Evolutionary conservation across 2,113 vertebrate species (phyloP).

Genomic region (Gallinago jamesoni): DNA sequence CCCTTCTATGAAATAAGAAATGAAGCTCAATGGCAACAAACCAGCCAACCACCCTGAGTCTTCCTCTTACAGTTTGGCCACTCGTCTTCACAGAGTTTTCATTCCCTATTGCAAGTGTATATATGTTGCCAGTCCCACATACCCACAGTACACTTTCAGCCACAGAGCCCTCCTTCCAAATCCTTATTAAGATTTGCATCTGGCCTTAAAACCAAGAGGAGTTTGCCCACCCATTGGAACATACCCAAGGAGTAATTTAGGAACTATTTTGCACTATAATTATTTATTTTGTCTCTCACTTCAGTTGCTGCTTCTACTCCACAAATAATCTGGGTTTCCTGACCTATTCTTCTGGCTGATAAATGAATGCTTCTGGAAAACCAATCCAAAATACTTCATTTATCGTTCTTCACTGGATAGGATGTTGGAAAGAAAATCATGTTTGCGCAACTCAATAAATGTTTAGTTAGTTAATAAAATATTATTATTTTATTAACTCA

Average conservation of each 20-base stretch:
- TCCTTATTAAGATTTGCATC: not conserved
- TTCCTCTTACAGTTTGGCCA: not conserved
- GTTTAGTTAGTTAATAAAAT: conserved; percentile 12
- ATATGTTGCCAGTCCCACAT: not conserved
- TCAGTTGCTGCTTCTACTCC: not conserved
- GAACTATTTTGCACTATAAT: not conserved
- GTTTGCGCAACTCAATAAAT: not conserved
- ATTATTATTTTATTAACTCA: not conserved
- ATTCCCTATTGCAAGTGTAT: not conserved
- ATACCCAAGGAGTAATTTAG: not conserved
- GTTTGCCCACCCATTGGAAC: not conserved
- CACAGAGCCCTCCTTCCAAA: not conserved
- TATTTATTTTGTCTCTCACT: not conserved
- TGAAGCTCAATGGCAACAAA: not conserved
- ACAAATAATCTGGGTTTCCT: not conserved
- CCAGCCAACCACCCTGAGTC: not conserved
- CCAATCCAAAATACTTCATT: not conserved
- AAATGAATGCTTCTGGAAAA: not conserved
- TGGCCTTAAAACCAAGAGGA: not conserved
- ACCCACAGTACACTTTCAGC: not conserved
- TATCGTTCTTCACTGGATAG: not conserved
- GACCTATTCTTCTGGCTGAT: not conserved
- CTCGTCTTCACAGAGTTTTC: not conserved
- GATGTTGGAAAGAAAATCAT: not conserved
- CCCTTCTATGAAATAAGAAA: not conserved